Conservation (phyloP, 2,888 invertebrate species). For the Calephelis perditalis region DNA sequence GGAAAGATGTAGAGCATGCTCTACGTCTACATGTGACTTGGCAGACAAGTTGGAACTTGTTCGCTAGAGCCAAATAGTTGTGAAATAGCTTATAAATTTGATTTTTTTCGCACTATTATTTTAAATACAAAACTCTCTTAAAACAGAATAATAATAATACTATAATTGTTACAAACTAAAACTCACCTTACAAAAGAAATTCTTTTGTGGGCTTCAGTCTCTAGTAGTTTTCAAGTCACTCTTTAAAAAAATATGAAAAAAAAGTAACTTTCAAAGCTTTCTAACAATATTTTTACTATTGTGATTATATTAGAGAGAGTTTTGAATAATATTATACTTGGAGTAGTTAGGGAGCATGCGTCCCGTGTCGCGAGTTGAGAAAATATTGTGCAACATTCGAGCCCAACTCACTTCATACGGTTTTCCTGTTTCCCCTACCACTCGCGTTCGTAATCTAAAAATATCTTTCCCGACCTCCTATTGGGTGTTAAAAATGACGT, state of each 20-base stretch:
- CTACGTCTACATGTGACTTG: background rate
- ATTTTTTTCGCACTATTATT: too few relatives aligned
- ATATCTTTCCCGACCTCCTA: conserved; percentile 45
- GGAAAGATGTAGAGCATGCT: background rate
- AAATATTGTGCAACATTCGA: conserved; percentile 68
- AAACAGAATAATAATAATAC: background rate
- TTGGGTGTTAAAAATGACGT: conserved; percentile 62
- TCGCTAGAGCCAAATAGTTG: conserved; percentile 15
- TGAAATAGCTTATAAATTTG: too few relatives aligned
- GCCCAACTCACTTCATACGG: conserved; percentile 36
- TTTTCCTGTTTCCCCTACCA: conserved; percentile 68
- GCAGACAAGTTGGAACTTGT: conserved; percentile 28
- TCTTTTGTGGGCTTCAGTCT: conserved; percentile 27
- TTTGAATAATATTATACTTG: conserved; percentile 31
- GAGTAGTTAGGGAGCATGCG: conserved; percentile 33
- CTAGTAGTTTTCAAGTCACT: conserved; percentile 30
- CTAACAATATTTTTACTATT: conserved; percentile 5
- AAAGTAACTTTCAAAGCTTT: conserved; percentile 28
- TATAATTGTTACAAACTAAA: background rate
- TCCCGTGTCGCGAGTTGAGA: conserved; percentile 45
- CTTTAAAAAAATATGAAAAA: conserved; percentile 37
- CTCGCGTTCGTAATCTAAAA: conserved; percentile 60
- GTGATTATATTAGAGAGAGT: conserved; percentile 24
- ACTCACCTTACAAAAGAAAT: conserved; percentile 34
- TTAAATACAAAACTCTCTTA: too few relatives aligned